Evolutionary conservation across 2,797 vertebrate species (phyloP), one percentile per base, ranked within the genome.

Genomic region (Gambelia wislizenii): DNA sequence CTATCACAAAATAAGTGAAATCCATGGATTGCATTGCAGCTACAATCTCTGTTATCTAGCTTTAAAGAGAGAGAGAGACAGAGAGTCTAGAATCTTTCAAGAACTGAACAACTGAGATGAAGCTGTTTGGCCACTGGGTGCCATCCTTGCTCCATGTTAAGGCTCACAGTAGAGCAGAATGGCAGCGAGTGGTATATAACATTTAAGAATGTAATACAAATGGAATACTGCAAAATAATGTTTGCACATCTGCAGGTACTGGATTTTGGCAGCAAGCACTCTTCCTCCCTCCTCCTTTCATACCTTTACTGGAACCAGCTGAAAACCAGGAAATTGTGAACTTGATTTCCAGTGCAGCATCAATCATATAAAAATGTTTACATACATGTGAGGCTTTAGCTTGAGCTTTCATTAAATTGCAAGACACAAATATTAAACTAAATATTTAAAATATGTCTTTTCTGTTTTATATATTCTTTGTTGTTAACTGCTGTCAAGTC

Each of bases 61-160:
- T 91, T 69, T 3, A 4, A 33, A 25, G 90, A 90, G 27, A 16
- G 27, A 83, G 91, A 49, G 90, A 90, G 27, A 16, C 25, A 83
- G 91, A 67, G 75, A 75, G 82, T 83, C 59, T 44, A 27, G 33
- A 93, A 92, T 89, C 78, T 87, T 54, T 27, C 5, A 44, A 90
- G 81, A 89, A 80, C 85, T 0, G 0, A 80, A 90, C 61, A 87
- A 84, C 91, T 95, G 97, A 96, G 92, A 95, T 96, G 92, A 92
- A 92, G 82, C 90, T 86, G 39, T 97, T 96, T 96, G 96, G 95
- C 97, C 97, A 97, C 97, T 97, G 95, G 97, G 97, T 97, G 97
- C 95, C 97, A 97, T 96, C 95, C 96, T 97, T 97, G 96, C 97
- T 97, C 97, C 96, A 97, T 16, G 95, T 33, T 95, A 96, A 92